A percentile compares a stretch with the other conserved stretches of the same genome.
phyloP scores from a whole-genome alignment of 53 echinoderm and acorn worm species.

The Patiria pectinifera region DNA sequence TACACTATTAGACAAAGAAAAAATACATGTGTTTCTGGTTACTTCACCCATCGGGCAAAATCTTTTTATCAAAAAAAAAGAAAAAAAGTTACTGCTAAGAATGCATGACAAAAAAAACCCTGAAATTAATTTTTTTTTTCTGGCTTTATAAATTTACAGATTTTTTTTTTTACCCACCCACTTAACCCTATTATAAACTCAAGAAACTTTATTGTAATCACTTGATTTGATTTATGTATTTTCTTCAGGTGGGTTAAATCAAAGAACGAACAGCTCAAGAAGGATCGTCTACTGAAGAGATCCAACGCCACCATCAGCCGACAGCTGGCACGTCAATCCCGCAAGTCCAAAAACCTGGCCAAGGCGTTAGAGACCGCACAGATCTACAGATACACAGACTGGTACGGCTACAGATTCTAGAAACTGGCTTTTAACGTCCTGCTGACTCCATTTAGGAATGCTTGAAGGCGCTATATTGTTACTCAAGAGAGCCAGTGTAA shows the following conservation, averaged over 20 bases:
- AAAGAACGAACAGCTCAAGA: conserved; percentile 75
- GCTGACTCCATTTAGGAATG: background rate
- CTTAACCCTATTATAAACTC: no score
- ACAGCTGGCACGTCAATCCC: conserved; percentile 72
- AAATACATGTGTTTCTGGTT: no score
- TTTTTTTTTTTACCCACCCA: no score
- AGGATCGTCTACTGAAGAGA: conserved; percentile 74
- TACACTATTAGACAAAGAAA: no score
- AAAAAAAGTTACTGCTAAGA: no score
- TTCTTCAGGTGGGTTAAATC: conserved; percentile 79
- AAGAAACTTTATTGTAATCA: no score
- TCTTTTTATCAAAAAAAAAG: no score
- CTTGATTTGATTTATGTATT: no score
- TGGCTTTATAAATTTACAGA: no score
- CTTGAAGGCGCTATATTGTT: background rate
- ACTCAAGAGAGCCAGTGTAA: background rate
- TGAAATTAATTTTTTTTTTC: no score
- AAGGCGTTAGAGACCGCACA: conserved; percentile 88
- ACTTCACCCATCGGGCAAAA: no score
- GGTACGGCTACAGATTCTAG: conserved; percentile 75
- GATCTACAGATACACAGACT: conserved; percentile 83
- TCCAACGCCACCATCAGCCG: conserved; percentile 66
- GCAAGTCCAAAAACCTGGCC: conserved; percentile 88
- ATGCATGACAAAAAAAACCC: no score
- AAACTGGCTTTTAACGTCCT: background rate